A percentile compares a stretch with the other conserved stretches of the same genome.
phyloP scores from a whole-genome alignment of 2,888 invertebrate genomes.

The Apomyelois bistriatella region DNA sequence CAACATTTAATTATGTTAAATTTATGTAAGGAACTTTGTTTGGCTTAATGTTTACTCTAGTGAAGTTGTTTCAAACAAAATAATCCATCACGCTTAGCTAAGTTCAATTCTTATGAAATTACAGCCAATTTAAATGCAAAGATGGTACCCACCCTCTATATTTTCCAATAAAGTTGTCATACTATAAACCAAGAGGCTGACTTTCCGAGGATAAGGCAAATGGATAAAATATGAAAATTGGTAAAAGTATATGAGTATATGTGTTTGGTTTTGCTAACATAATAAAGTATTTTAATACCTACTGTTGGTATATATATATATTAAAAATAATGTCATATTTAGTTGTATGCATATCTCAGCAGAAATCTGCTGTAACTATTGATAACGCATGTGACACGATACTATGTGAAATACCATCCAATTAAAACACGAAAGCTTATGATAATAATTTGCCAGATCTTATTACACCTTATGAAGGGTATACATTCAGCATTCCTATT shows the following conservation, averaged over 20 bases:
- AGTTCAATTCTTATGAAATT: slow-evolving; percentile 23
- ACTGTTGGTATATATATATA: no score
- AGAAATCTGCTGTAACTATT: no score
- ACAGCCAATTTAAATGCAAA: slow-evolving; percentile 62
- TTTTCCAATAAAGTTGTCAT: slow-evolving; percentile 51
- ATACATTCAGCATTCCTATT: no score
- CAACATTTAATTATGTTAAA: neutral
- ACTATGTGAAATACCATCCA: no score
- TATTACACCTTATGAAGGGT: no score
- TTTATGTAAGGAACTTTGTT: neutral
- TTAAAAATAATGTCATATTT: no score
- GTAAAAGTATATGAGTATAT: slow-evolving; percentile 25
- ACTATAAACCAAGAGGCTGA: slow-evolving; percentile 25
- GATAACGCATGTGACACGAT: no score
- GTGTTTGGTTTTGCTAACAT: no score
- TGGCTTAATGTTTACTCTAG: neutral
- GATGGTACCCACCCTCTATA: slow-evolving; percentile 42
- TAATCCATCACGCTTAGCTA: slow-evolving; percentile 22
- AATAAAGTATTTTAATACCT: no score
- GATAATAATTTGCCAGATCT: no score
- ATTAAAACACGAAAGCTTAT: no score
- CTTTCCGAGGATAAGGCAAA: slow-evolving; percentile 4
- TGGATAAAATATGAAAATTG: slow-evolving; percentile 11
- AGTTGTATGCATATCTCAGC: no score
- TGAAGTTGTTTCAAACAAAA: slow-evolving; percentile 13